A percentile compares a stretch with the other conserved stretches of the same genome.
These are phyloP conservation scores for Neosalanx taihuensis DNA, from an alignment of 2,797 vertebrate genomes.

Conservation along the genomic window DNA sequence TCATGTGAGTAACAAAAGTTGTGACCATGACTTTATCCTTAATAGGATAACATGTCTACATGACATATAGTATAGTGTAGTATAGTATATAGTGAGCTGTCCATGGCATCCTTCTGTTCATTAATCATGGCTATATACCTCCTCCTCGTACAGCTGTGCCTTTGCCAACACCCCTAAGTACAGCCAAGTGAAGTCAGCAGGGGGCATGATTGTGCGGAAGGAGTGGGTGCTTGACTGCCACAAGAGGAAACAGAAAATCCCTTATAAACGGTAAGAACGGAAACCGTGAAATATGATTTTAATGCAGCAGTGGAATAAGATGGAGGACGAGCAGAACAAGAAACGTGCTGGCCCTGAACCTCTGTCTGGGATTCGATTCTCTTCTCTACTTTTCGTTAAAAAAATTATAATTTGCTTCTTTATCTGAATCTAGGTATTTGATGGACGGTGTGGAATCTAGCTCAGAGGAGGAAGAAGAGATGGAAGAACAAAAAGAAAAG, in stretches of 20 bases:
- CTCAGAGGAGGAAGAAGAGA: conserved; percentile 77
- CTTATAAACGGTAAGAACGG: conserved; percentile 74
- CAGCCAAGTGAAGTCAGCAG: conserved; percentile 84
- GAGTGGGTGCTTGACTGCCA: conserved; percentile 90
- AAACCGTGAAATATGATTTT: neutral
- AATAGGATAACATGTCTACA: neutral
- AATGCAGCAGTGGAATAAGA: neutral
- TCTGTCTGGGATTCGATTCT: neutral
- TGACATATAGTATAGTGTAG: neutral
- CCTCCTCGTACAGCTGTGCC: conserved; percentile 75
- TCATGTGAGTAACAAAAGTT: conserved; percentile 77
- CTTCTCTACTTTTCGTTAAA: neutral
- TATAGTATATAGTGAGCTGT: neutral
- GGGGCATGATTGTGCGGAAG: conserved; percentile 83
- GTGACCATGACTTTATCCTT: neutral
- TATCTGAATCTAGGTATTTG: conserved; percentile 73
- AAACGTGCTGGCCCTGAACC: neutral
- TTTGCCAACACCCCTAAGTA: conserved; percentile 93
- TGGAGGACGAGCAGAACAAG: neutral
- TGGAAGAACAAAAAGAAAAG: conserved; percentile 70
- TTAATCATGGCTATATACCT: neutral
- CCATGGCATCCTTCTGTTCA: neutral
- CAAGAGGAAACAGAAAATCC: conserved; percentile 77
- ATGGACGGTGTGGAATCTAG: conserved; percentile 79
- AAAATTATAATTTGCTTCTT: no score